Base-by-base conservation (phyloP, 1,140 invertebrate species). In the Philopotamus ludificatus region DNA sequence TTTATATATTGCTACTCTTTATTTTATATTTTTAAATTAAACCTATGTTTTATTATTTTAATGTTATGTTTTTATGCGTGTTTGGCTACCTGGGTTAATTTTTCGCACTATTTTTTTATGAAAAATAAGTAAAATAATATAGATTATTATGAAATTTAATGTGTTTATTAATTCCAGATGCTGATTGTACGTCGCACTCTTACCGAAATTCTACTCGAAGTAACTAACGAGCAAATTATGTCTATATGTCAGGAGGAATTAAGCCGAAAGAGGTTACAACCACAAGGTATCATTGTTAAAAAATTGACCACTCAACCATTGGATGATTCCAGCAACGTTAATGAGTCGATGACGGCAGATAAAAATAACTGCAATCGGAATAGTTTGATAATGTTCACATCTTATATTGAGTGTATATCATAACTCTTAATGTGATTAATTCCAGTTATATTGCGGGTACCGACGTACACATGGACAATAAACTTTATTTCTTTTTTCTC, bases 171-270 rank as follows among this genome's bases (percentile, higher is more conserved):
- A 58, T 75, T 73, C 25, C 79, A 97, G 94, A 95, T 97, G 90
- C 76, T 93, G 73, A 88, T 87, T 76, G 91, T 97, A 18, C 85
- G 93, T 68, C 83, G 89, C 59, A 88, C 89, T 65, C 80, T 97
- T 75, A 98, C 94, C 42, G 92, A 97, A 82, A 90, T 97, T 72
- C 84, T 98, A 53, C 82, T 98, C 60, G 93, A 96, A 73, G 94
- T 96, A 70, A 98, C 95, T 10, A 93, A 90, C 73, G 86, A 90
- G 76, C 91, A 95, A 84, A 94, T 97, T 74, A 76, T 85, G 70
- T 79, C 81, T 68, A 85, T 95, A 71, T 92, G 90, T 76, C 84
- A 87, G 76, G 92, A 95, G 79, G 79, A 81, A 73, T 74, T 79
- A 73, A 75, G 74, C 73, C 73, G 79, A 73, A 79, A 78, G 79